phyloP scores from a whole-genome alignment of 2,888 invertebrate genomes.

The Chesias legatella region DNA sequence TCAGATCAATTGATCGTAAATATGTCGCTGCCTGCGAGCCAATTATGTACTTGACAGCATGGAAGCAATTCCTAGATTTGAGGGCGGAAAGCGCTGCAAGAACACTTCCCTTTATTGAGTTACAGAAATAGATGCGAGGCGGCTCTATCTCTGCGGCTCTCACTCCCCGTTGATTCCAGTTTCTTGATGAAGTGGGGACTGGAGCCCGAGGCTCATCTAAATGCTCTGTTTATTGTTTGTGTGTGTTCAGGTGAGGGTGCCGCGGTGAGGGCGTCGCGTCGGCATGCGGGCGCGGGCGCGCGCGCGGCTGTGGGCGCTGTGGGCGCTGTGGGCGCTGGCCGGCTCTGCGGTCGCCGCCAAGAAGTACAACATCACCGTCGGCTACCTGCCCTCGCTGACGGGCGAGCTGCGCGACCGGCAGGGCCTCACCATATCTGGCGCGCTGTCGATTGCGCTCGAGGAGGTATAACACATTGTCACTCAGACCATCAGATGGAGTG shows the following conservation, averaged over 20 bases:
- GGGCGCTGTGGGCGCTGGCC: constrained; percentile 80
- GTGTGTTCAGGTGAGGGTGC: constrained; percentile 48
- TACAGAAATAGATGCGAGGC: constrained; percentile 52
- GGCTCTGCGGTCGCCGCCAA: constrained; percentile 74
- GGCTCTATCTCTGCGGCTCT: constrained; percentile 35
- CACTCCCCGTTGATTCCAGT: constrained; percentile 20
- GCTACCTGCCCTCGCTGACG: constrained; percentile 91
- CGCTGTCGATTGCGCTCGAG: constrained; percentile 92
- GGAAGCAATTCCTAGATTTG: constrained; percentile 79
- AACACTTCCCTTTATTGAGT: constrained; percentile 72
- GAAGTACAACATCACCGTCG: constrained; percentile 85
- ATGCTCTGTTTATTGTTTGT: too few species aligned
- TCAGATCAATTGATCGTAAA: constrained; percentile 76
- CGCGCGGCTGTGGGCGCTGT: constrained; percentile 81
- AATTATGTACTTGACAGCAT: constrained; percentile 78
- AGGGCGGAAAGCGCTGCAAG: constrained; percentile 75
- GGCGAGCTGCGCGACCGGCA: constrained; percentile 88
- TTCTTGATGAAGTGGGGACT: constrained; percentile 3
- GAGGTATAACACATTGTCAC: too few species aligned
- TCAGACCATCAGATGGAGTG: too few species aligned
- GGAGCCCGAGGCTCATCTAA: too few species aligned
- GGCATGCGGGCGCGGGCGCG: constrained; percentile 83
- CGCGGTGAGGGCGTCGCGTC: constrained; percentile 79
- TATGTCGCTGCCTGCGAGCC: constrained; percentile 72
- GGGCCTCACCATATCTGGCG: constrained; percentile 94